Conservation (phyloP, 2,113 vertebrate species). For the Candoia aspera region DNA sequence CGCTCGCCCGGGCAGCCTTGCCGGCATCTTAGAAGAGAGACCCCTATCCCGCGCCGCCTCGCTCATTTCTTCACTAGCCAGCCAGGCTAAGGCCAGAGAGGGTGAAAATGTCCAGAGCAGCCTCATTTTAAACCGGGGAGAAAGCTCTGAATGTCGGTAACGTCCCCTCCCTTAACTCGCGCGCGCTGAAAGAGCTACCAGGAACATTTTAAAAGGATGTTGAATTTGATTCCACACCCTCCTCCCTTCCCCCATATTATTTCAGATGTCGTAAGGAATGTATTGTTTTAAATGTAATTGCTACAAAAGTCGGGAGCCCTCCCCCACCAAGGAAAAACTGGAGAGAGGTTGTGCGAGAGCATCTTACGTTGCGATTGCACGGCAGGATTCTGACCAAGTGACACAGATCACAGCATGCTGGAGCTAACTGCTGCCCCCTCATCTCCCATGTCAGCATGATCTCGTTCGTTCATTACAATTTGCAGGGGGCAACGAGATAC, state of each 20-base stretch:
- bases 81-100: background rate
- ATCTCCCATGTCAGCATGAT: conserved; percentile 4
- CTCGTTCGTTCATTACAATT: background rate
- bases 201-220: background rate
- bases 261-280: background rate
- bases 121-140: background rate
- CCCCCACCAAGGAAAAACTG: background rate
- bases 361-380: background rate
- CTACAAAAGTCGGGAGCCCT: background rate
- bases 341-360: background rate
- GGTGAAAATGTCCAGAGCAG: background rate
- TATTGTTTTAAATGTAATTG: background rate
- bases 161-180: background rate
- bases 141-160: background rate
- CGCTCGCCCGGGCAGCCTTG: background rate
- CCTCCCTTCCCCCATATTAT: background rate
- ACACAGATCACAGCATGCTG: background rate
- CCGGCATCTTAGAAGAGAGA: background rate
- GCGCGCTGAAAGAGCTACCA: background rate
- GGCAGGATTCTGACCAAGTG: conserved; percentile 38
- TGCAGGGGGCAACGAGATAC: background rate
- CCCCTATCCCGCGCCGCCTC: background rate
- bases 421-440: background rate
- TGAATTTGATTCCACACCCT: background rate
- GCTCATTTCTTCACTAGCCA: background rate